phyloP scores from a whole-genome alignment of 2,113 vertebrate genomes.

The Saguinus midas region DNA sequence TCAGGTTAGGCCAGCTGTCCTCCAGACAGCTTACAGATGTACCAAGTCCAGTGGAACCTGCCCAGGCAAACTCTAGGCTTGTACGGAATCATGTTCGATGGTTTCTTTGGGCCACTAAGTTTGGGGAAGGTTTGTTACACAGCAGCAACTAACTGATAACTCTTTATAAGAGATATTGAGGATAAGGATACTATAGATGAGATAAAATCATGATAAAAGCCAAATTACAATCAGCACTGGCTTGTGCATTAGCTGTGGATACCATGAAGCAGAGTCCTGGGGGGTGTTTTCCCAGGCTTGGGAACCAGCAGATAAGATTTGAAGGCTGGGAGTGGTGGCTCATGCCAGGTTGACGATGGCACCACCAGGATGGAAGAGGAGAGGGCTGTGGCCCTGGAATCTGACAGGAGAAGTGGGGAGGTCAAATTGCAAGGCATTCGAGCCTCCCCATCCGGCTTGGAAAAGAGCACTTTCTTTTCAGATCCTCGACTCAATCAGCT shows the following conservation, averaged over 20 bases:
- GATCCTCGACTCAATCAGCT: neutral
- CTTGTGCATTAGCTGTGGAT: neutral
- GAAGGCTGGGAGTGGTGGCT: no score
- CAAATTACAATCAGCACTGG: fast-evolving
- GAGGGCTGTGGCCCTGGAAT: no score
- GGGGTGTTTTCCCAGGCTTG: neutral
- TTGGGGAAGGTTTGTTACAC: neutral
- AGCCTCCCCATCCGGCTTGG: neutral
- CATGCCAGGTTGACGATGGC: neutral
- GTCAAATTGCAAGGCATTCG: fast-evolving
- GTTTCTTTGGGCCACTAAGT: neutral
- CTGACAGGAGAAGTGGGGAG: neutral
- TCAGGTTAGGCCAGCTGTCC: fast-evolving
- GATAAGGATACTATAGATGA: neutral
- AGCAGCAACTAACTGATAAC: neutral
- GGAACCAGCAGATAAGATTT: neutral
- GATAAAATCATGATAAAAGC: neutral
- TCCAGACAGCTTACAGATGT: neutral
- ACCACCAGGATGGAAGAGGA: neutral
- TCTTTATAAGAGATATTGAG: neutral
- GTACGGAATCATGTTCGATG: neutral
- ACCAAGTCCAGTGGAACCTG: neutral
- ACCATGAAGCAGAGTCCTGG: neutral
- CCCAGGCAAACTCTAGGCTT: neutral
- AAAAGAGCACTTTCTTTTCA: fast-evolving